These are phyloP conservation scores for Yoshiicerus persimilis DNA, from an alignment of 1,140 invertebrate genomes.

Conservation along the genomic window DNA sequence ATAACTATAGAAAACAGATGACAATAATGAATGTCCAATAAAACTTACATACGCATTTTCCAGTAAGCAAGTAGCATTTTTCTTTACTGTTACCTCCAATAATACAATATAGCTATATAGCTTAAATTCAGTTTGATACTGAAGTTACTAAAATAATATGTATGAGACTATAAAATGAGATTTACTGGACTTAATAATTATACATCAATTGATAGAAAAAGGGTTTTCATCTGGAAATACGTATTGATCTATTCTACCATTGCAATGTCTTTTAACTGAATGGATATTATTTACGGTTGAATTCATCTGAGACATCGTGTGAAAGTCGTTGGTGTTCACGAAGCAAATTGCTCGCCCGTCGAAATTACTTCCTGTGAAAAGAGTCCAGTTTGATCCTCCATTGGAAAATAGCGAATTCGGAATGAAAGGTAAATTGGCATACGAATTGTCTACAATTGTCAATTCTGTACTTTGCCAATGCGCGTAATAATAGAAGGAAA, in stretches of 20 bases:
- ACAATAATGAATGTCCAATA: no score
- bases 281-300: not conserved
- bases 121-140: no score
- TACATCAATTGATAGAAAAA: no score
- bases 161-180: no score
- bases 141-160: no score
- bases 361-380: not conserved
- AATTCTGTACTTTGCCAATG: not conserved
- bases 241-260: not conserved
- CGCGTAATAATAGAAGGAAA: not conserved
- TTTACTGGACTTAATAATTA: no score
- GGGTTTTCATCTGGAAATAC: not conserved
- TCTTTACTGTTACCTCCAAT: no score
- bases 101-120: no score
- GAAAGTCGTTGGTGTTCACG: not conserved
- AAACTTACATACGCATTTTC: no score
- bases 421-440: not conserved
- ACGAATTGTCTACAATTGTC: not conserved
- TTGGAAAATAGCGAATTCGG: not conserved
- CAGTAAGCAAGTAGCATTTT: no score
- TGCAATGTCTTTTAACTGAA: not conserved
- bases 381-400: not conserved
- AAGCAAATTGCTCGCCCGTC: not conserved
- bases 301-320: not conserved
- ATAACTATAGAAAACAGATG: no score